Evolutionary conservation across 2,888 invertebrate genomes (phyloP).

Genomic region (Gisinianus flammeolus): DNA sequence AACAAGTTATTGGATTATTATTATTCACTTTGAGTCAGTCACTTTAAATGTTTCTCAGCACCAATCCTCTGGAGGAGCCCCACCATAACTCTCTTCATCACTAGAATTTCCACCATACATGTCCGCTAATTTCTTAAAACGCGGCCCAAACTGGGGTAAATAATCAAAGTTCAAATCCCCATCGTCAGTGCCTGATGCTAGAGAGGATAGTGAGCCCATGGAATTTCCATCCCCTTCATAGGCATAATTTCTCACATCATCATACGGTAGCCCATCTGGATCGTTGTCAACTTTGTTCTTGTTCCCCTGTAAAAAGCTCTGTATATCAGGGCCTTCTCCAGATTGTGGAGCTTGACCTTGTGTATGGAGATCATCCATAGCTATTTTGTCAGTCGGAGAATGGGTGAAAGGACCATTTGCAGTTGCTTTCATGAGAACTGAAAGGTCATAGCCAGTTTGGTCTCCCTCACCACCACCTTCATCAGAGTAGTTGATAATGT

Average conservation of each 20-base stretch:
- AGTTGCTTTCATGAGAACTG: slow-evolving; percentile 67
- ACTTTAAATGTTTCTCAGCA: slow-evolving; percentile 66
- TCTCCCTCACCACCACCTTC: slow-evolving; percentile 99
- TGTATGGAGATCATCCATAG: slow-evolving; percentile 57
- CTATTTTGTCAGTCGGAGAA: slow-evolving; percentile 55
- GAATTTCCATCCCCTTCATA: slow-evolving; percentile 96
- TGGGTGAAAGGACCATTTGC: slow-evolving; percentile 59
- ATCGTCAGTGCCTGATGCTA: slow-evolving; percentile 89
- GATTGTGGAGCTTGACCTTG: slow-evolving; percentile 52
- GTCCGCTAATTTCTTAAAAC: slow-evolving; percentile 90
- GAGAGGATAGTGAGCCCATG: slow-evolving; percentile 88
- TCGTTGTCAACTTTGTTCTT: slow-evolving; percentile 90
- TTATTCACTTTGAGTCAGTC: slow-evolving; percentile 20
- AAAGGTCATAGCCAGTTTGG: slow-evolving; percentile 85
- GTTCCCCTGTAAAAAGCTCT: slow-evolving; percentile 87
- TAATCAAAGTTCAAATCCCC: slow-evolving; percentile 94
- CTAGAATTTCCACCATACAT: slow-evolving; percentile 92
- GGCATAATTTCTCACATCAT: slow-evolving; percentile 96
- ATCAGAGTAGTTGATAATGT: slow-evolving; percentile 96
- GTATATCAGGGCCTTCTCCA: slow-evolving; percentile 77
- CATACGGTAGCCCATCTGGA: slow-evolving; percentile 88
- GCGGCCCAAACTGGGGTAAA: slow-evolving; percentile 91
- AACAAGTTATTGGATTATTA: background rate
- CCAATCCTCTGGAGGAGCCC: slow-evolving; percentile 75
- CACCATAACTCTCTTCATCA: slow-evolving; percentile 77